Evolutionary conservation across 2,888 invertebrate genomes (phyloP), one percentile per base, ranked within the genome.

Genomic region (Digitonthophagus gazella): DNA sequence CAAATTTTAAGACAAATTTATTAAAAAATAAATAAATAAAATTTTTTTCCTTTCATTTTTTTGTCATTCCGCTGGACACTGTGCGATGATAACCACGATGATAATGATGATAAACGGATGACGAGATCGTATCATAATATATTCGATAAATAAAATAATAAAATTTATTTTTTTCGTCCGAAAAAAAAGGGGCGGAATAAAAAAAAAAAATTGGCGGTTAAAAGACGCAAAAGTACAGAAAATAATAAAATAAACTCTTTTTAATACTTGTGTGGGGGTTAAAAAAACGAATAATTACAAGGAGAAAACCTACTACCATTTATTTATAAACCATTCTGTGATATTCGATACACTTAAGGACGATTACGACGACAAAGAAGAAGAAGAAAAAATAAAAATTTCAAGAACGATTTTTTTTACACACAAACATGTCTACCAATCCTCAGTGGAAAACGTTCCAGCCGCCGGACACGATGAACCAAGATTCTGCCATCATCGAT

Each of bases 401-500:
- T 58, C 15, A 71, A 75, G 78, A 78, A 78, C 78, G 79, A 80
- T 80, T 79, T 79, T 78, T 79, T 80, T 76, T 78, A 75, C 75
- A 76, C 76, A 75, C 11, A 79, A 81, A 81, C 79, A 91, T 92
- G 92, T 91, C 91, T 85, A 90, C 87, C 85, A 91, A 92, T 91
- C 89, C 91, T 91, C 92, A 92, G 91, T 92, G 92, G 92, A 92
- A 91, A 88, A 89, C 90, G 85, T 93, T 93, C 91, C 93, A 93
- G 90, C 92, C 93, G 92, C 92, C 93, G 86, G 82, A 83, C 77
- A 88, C 89, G 87, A 89, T 91, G 87, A 90, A 90, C 85, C 89
- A 91, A 82, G 91, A 93, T 84, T 87, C 89, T 79, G 89, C 92
- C 81, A 90, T 93, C 85, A 89, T 93, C 82, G 92, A 93, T 82